Percentiles rank a stretch among this genome's conserved stretches.
Conservation (phyloP, 2,888 invertebrate species). For the Danaus chrysippus region DNA sequence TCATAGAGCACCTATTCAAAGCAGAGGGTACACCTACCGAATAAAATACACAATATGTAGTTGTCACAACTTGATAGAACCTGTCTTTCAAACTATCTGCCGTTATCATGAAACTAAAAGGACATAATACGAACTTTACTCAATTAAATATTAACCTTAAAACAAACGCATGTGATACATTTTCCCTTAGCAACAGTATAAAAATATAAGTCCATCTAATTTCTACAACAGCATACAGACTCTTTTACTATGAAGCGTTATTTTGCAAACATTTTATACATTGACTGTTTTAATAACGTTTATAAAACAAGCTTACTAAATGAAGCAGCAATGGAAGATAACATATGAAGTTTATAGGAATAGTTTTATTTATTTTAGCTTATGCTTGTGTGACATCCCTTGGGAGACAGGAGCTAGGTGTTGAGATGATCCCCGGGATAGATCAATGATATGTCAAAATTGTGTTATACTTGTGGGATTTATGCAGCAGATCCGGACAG, state of each 20-base stretch:
- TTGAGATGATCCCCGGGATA: constrained; percentile 67
- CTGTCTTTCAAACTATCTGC: constrained; percentile 75
- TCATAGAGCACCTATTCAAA: constrained; percentile 55
- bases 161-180: fast-evolving
- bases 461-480: constrained; percentile 71
- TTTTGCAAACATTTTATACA: constrained; percentile 10
- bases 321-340: constrained; percentile 22
- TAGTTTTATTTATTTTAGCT: constrained; percentile 27
- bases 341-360: neutral
- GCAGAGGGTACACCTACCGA: constrained; percentile 65
- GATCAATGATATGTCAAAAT: constrained; percentile 77
- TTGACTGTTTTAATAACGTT: constrained; percentile 33
- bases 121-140: constrained; percentile 6
- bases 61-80: constrained; percentile 74
- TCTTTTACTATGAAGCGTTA: constrained; percentile 9
- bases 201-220: constrained; percentile 33
- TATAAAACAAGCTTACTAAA: constrained; percentile 8
- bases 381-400: constrained; percentile 49
- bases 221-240: constrained; percentile 13
- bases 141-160: constrained; percentile 24
- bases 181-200: constrained; percentile 4
- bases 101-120: constrained; percentile 23
- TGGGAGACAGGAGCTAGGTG: constrained; percentile 59
- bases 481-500: constrained; percentile 62
- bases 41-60: constrained; percentile 76